A percentile compares a stretch with the other conserved stretches of the same genome.
These are phyloP conservation scores for Trachurus trachurus DNA, from an alignment of 2,797 vertebrate genomes.

Conservation along the genomic window DNA sequence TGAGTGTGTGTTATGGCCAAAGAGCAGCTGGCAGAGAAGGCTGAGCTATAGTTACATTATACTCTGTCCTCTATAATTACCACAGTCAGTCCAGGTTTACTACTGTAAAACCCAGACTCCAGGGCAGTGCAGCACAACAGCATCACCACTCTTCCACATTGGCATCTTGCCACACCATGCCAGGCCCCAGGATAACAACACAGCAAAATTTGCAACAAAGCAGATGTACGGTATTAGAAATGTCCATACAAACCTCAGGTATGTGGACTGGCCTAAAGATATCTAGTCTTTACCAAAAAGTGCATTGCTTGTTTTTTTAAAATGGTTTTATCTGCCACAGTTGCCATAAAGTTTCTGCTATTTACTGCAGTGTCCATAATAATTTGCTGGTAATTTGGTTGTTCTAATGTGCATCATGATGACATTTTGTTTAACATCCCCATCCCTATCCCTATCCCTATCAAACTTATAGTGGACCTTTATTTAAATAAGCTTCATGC, in stretches of 20 bases:
- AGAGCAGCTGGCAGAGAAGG: conserved; percentile 57
- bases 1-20: conserved; percentile 50
- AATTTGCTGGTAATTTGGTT: background rate
- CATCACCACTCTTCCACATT: conserved; percentile 29
- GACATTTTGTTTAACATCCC: background rate
- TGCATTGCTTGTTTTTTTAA: background rate
- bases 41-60: conserved; percentile 65
- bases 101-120: conserved; percentile 48
- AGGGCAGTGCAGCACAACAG: conserved; percentile 10
- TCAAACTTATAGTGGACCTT: background rate
- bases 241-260: background rate
- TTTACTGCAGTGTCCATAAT: background rate
- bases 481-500: background rate
- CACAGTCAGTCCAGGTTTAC: conserved; percentile 65
- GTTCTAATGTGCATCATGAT: background rate
- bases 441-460: too few species aligned
- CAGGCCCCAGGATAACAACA: background rate
- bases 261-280: background rate
- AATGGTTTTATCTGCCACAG: background rate
- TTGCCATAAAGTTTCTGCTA: background rate
- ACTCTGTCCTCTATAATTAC: conserved; percentile 72
- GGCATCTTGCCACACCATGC: conserved; percentile 23
- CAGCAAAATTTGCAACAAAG: conserved; percentile 15
- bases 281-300: background rate
- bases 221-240: conserved; percentile 24